Evolutionary conservation across 1,140 invertebrate genomes (phyloP), one percentile per base, ranked within the genome.

Genomic region (Drosophila teissieri): DNA sequence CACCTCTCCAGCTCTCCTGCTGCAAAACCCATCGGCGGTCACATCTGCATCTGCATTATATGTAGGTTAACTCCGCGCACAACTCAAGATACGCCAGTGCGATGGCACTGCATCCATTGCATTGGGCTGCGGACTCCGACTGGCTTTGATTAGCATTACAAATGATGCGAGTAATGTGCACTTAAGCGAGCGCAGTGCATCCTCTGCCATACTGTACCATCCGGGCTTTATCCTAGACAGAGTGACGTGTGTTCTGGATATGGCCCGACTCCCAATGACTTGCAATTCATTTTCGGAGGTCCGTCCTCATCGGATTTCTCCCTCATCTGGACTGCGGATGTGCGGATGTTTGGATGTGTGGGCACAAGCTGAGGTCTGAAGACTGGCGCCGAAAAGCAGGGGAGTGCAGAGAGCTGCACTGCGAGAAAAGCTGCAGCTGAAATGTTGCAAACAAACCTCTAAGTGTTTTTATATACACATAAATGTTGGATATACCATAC

Each of bases 191-290:
- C 56, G 55, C 67, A 34, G 55, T 62, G 45, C 31, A 51, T 56
- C 52, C 49, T 64, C 73, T 39, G 44, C 64, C 31, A 51, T 56
- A 48, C 49, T 64, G 73, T 39, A 46, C 64, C 45, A 67, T 61
- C 78, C 39, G 27, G 57, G 54, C 73, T 89, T 89, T 89, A 89
- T 89, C 84, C 84, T 89, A 89, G 84, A 89, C 84, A 89, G 84
- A 89, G 85, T 89, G 84, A 89, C 85, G 84, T 89, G 84, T 89
- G 85, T 89, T 77, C 85, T 89, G 84, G 84, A 89, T 89, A 89
- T 78, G 84, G 80, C 61, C 67, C 73, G 61, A 57, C 60, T 52
- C 65, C 61, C 75, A 82, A 89, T 89, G 84, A 89, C 84, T 89
- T 89, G 84, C 84, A 89, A 89, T 89, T 89, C 84, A 89, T 89